Evolutionary conservation across 2,113 vertebrate genomes (phyloP), one percentile per base, ranked within the genome.

Genomic region (Myanophis thanlyinensis): DNA sequence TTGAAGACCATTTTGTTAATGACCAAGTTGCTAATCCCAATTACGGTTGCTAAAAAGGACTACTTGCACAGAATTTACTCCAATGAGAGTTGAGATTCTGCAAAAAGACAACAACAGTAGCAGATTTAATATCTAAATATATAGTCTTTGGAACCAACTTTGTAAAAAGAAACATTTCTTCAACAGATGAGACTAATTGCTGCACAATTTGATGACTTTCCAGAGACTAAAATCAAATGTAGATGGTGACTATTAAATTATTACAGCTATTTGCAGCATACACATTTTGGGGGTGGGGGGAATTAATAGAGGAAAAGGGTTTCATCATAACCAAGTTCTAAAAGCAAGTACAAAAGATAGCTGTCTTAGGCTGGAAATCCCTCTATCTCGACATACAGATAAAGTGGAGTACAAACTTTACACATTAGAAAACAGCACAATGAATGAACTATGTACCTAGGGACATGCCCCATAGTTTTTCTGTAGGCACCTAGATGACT

Each of bases 331-430:
- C 35, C 27, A 92, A 85, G 3, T 92, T 49, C 30, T 92, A 89
- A 52, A 13, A 52, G 18, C n/a, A 56, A 92, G 18, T 30, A 40
- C 44, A 85, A 89, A 89, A 93, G 93, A 86, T 48, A 93, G 88
- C 44, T 88, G 0, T 91, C 84, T 51, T 62, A 93, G 89, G 94
- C 23, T 80, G 95, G 20, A 67, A 40, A 94, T 92, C 89, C 84
- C 90, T 90, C 91, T 89, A 93, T 11, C 67, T 5, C 59, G 93
- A 93, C 85, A 85, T 13, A 67, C 90, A 93, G 91, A 94, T 12
- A 96, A 95, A 95, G 94, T 95, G 92, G 95, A 95, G 92, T 93
- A 94, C 40, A 67, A 95, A 95, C 53, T 93, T 87, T 94, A 94
- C 92, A 91, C 9, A 85, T 95, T 93, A 94, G 85, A 95, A 96